Percentiles rank a stretch among this genome's conserved stretches.
phyloP scores from a whole-genome alignment of 2,113 vertebrate genomes.

The Gorilla gorilla region DNA sequence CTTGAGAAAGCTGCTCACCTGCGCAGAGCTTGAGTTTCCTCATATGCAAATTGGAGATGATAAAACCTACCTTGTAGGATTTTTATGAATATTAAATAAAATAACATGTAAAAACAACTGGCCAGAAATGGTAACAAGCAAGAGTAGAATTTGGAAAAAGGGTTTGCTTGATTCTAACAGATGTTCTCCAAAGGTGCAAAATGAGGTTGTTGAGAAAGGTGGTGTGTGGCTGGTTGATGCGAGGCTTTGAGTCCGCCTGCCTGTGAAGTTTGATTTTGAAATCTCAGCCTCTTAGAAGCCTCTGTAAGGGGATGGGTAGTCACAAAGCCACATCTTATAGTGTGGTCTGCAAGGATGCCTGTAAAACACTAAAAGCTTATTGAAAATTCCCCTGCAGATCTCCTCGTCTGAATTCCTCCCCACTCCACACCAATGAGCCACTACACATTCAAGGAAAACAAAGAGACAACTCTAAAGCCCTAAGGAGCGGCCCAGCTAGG shows the following conservation, averaged over 20 bases:
- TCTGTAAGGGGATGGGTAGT: neutral
- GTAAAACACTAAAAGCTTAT: neutral
- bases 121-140: neutral
- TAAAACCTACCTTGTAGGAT: neutral
- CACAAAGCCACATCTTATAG: neutral
- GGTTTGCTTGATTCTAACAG: neutral
- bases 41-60: neutral
- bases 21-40: slow-evolving; percentile 3
- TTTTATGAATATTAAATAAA: neutral
- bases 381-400: neutral
- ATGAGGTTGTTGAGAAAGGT: neutral
- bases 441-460: neutral
- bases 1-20: neutral
- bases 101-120: neutral
- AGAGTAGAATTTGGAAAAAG: neutral
- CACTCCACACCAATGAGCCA: neutral
- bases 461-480: neutral
- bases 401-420: neutral
- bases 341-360: neutral
- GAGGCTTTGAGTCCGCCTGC: neutral
- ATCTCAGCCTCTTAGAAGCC: neutral
- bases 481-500: neutral
- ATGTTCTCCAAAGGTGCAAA: neutral
- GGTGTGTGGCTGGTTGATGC: rapidly evolving
- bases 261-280: neutral